A percentile compares a stretch with the other conserved stretches of the same genome.
phyloP scores from a whole-genome alignment of 1,140 invertebrate genomes.

The Eupristina koningsbergeri region DNA sequence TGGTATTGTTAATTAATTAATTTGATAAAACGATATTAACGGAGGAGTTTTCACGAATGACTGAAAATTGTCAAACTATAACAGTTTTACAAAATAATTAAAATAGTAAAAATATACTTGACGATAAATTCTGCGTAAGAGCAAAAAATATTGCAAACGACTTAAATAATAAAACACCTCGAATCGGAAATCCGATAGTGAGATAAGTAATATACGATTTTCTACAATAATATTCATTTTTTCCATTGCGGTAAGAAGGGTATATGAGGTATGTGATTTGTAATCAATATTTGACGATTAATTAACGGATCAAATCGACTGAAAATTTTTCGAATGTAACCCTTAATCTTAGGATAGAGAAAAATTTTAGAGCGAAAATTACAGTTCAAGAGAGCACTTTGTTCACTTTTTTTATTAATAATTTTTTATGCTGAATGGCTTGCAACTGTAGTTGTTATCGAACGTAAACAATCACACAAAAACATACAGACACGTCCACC shows the following conservation, averaged over 20 bases:
- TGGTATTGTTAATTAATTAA: too few relatives aligned
- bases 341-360: conserved; percentile 37
- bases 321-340: conserved; percentile 50
- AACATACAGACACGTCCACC: conserved; percentile 42
- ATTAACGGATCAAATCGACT: conserved; percentile 55
- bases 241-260: conserved; percentile 59
- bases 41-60: not conserved
- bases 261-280: conserved; percentile 48
- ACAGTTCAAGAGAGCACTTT: conserved; percentile 11
- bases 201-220: conserved; percentile 51
- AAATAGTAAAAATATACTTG: not conserved
- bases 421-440: conserved; percentile 37
- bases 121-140: conserved; percentile 14
- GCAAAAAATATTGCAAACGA: conserved; percentile 24
- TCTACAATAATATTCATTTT: conserved; percentile 36
- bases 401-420: conserved; percentile 20
- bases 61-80: conserved; percentile 16
- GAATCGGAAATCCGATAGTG: conserved; percentile 47
- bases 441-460: conserved; percentile 31
- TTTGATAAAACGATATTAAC: conserved; percentile 8
- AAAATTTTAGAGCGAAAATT: conserved; percentile 25
- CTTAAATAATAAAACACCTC: conserved; percentile 17
- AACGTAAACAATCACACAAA: conserved; percentile 47
- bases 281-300: conserved; percentile 51
- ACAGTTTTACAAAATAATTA: conserved; percentile 15